Evolutionary conservation across 1,140 invertebrate genomes (phyloP).

Genomic region (Paraescarpia echinospica): DNA sequence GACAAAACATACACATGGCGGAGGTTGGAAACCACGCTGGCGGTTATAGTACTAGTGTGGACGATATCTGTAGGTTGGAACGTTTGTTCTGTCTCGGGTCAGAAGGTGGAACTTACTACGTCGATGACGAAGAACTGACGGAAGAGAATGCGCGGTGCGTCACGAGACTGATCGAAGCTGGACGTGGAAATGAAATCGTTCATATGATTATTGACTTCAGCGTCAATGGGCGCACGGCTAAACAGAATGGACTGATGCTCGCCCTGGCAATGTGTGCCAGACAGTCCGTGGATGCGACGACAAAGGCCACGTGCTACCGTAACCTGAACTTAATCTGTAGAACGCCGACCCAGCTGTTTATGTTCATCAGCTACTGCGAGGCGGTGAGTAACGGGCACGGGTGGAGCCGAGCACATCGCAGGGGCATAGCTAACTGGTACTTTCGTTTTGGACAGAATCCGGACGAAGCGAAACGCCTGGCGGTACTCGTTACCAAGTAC

Average conservation of each 20-base stretch:
- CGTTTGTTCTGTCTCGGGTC: slow-evolving; percentile 53
- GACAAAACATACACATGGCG: neutral
- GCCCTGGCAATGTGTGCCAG: slow-evolving; percentile 63
- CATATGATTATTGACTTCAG: slow-evolving; percentile 28
- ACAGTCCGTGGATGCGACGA: slow-evolving; percentile 13
- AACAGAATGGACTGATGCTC: slow-evolving; percentile 63
- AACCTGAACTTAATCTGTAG: neutral
- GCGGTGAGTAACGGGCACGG: slow-evolving; percentile 54
- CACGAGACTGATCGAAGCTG: neutral
- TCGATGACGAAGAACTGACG: neutral
- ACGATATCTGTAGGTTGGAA: slow-evolving; percentile 45
- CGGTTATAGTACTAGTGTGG: neutral
- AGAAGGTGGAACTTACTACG: slow-evolving; percentile 37
- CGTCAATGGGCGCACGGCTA: slow-evolving; percentile 27
- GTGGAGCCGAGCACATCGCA: slow-evolving; percentile 66
- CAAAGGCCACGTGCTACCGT: neutral
- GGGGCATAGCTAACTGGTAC: slow-evolving; percentile 66
- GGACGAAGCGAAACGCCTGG: slow-evolving; percentile 63
- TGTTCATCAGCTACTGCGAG: slow-evolving; percentile 64
- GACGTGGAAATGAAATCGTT: slow-evolving; percentile 28
- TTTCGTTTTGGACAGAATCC: slow-evolving; percentile 32
- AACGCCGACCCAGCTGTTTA: slow-evolving; percentile 62
- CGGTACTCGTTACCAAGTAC: slow-evolving; percentile 65
- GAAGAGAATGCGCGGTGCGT: neutral
- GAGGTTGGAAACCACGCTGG: neutral